A percentile compares a stretch with the other conserved stretches of the same genome.
These are phyloP conservation scores for Gari tellinella DNA, from an alignment of 2,888 invertebrate species.

Conservation along the genomic window DNA sequence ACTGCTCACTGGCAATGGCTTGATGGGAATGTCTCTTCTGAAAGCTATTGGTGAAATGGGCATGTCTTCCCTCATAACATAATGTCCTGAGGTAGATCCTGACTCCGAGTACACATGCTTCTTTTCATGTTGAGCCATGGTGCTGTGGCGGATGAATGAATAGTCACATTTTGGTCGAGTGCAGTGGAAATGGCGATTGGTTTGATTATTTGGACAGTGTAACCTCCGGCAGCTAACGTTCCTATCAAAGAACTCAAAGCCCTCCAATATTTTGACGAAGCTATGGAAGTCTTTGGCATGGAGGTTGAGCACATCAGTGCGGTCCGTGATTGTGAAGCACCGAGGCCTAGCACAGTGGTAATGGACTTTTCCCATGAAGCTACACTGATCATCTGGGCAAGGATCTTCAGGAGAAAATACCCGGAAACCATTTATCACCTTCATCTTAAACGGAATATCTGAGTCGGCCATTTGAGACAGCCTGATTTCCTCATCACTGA, in stretches of 20 bases:
- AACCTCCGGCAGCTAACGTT: constrained; percentile 89
- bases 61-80: neutral
- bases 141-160: constrained; percentile 90
- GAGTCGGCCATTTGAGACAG: constrained; percentile 58
- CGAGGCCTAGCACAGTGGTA: constrained; percentile 93
- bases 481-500: constrained; percentile 71
- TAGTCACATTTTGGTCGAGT: constrained; percentile 89
- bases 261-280: constrained; percentile 91
- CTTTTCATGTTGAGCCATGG: constrained; percentile 90
- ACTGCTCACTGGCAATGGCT: constrained; percentile 35
- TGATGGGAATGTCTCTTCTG: constrained; percentile 49
- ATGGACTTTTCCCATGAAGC: constrained; percentile 89
- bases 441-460: constrained; percentile 45
- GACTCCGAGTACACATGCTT: constrained; percentile 85
- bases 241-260: constrained; percentile 93
- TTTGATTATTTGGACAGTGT: constrained; percentile 89
- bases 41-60: constrained; percentile 24
- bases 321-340: constrained; percentile 93
- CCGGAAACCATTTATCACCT: constrained; percentile 77
- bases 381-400: constrained; percentile 91
- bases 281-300: constrained; percentile 95
- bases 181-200: constrained; percentile 92
- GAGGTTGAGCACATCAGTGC: constrained; percentile 90
- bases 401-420: constrained; percentile 81
- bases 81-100: constrained; percentile 1